Percentiles rank a stretch among this genome's conserved stretches.
phyloP scores from a whole-genome alignment of 2,113 vertebrate genomes.

The Clupea harengus region DNA sequence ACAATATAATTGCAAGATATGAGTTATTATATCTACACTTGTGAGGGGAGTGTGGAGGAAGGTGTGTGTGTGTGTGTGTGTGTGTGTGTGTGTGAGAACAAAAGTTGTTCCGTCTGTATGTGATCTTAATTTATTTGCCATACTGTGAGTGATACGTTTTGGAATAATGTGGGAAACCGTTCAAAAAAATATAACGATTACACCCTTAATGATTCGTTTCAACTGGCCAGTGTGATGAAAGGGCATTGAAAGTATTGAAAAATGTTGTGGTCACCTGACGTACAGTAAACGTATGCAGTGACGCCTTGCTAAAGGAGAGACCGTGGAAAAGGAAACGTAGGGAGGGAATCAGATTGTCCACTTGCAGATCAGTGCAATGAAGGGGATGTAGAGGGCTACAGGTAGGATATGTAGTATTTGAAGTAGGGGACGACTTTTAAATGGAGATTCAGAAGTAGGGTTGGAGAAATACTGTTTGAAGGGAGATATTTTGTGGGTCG shows the following conservation, averaged over 20 bases:
- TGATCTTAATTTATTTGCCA: neutral
- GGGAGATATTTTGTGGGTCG: neutral
- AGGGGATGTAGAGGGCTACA: neutral
- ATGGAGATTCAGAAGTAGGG: neutral
- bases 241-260: neutral
- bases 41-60: neutral
- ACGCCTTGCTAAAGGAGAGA: neutral
- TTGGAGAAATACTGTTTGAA: neutral
- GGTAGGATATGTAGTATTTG: neutral
- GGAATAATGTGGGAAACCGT: neutral
- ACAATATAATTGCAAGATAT: too few species aligned
- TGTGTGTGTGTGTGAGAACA: constrained; percentile 7
- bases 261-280: neutral
- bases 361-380: neutral
- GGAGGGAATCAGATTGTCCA: neutral
- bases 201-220: neutral
- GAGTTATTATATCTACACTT: neutral
- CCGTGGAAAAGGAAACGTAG: neutral
- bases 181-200: neutral
- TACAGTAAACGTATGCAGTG: neutral
- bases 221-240: neutral
- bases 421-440: neutral
- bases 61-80: neutral
- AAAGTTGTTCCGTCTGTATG: neutral
- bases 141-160: neutral